Percentiles rank a stretch among this genome's conserved stretches.
Conservation (phyloP, 2,888 invertebrate species). For the Dorcus parallelipipedus region DNA sequence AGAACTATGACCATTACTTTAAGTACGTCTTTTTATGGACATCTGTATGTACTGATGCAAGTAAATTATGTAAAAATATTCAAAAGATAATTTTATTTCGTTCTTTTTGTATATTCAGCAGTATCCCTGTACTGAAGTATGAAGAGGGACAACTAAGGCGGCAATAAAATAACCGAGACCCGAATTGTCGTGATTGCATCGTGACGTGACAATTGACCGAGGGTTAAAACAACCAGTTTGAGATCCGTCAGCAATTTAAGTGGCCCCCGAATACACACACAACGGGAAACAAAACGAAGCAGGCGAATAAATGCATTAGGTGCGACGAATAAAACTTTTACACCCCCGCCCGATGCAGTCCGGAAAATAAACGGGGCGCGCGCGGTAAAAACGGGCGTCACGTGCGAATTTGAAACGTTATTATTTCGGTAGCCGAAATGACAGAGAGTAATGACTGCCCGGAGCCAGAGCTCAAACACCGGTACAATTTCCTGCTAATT, state of each 20-base stretch:
- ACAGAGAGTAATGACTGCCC: slow-evolving; percentile 46
- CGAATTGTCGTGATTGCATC: slow-evolving; percentile 35
- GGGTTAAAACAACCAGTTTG: slow-evolving; percentile 20
- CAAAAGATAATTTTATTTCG: too few relatives aligned
- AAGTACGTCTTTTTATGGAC: too few relatives aligned
- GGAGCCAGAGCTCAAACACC: slow-evolving; percentile 35
- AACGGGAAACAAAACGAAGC: not conserved
- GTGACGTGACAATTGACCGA: slow-evolving; percentile 38
- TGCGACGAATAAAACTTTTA: not conserved
- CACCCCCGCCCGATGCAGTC: not conserved
- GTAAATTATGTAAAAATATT: too few relatives aligned
- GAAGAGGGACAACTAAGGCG: slow-evolving; percentile 10
- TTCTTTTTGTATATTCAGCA: too few relatives aligned
- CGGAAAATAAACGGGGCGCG: not conserved
- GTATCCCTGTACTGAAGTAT: too few relatives aligned
- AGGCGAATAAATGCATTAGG: not conserved
- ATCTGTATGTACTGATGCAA: too few relatives aligned
- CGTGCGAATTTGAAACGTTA: slow-evolving; percentile 34
- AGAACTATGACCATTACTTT: too few relatives aligned
- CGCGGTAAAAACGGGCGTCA: not conserved
- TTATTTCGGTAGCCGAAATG: slow-evolving; percentile 30
- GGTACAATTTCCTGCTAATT: slow-evolving; percentile 53
- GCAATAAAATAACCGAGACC: slow-evolving; percentile 36
- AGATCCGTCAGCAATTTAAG: slow-evolving; percentile 10
- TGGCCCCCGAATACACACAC: slow-evolving; percentile 3